Percentiles rank a stretch among this genome's conserved stretches.
Conservation (phyloP, 2,888 invertebrate species). For the Prostheceraeus crozeri region DNA sequence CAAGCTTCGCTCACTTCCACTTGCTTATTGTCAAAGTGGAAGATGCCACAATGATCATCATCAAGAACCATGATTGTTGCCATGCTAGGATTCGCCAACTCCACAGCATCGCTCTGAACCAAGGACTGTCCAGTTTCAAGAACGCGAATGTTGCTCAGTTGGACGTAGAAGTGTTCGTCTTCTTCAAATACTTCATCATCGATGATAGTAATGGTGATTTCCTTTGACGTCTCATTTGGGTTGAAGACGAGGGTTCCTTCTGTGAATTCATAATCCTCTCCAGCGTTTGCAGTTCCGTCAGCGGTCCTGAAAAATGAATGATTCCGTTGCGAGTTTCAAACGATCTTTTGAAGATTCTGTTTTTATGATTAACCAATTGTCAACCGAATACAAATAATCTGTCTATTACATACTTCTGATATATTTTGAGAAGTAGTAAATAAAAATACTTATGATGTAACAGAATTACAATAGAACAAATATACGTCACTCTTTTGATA, state of each 20-base stretch:
- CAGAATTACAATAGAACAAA: no score
- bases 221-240: constrained; percentile 67
- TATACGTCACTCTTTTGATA: no score
- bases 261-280: constrained; percentile 74
- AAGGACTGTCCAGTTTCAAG: no score
- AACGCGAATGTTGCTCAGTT: constrained; percentile 62
- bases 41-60: constrained; percentile 96
- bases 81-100: constrained; percentile 74
- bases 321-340: no score
- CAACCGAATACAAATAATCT: no score
- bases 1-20: constrained; percentile 70
- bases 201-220: constrained; percentile 79
- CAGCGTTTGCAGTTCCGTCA: constrained; percentile 92
- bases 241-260: constrained; percentile 77
- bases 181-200: constrained; percentile 99
- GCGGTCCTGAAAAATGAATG: no score
- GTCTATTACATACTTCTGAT: no score
- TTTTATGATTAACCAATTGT: no score
- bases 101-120: constrained; percentile 63
- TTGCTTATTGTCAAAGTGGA: constrained; percentile 77
- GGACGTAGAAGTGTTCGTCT: constrained; percentile 95
- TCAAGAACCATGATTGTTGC: constrained; percentile 97
- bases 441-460: no score
- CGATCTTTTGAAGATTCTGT: no score
- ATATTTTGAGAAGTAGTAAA: no score